phyloP scores from a whole-genome alignment of 1,140 invertebrate genomes.

The Tetragnatha versicolor region DNA sequence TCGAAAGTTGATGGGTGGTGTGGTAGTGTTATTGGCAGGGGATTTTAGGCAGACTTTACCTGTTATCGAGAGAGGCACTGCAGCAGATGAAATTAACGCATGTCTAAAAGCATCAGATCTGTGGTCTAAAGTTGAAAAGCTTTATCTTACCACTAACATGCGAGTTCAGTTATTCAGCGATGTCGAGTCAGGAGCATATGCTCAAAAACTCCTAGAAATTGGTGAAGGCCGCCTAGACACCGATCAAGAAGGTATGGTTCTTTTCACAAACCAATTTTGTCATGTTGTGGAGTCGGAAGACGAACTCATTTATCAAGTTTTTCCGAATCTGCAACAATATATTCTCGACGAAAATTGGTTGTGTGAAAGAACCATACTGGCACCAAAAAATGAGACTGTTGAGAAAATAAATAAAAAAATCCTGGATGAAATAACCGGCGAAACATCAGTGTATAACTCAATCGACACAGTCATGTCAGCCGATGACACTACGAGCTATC shows the following conservation, averaged over 20 bases:
- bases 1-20: too few relatives aligned
- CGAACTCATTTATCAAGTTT: constrained; percentile 59
- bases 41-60: constrained; percentile 68
- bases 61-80: constrained; percentile 64
- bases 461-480: neutral
- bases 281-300: constrained; percentile 56
- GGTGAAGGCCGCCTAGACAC: constrained; percentile 53
- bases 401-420: neutral
- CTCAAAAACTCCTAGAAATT: constrained; percentile 54
- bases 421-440: neutral
- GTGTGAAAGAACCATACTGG: neutral
- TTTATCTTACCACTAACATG: constrained; percentile 57
- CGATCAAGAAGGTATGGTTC: neutral
- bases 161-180: constrained; percentile 37
- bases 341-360: neutral
- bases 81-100: constrained; percentile 65
- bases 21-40: constrained; percentile 62
- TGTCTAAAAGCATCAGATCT: constrained; percentile 61
- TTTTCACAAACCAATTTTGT: constrained; percentile 2
- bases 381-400: neutral
- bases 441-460: neutral
- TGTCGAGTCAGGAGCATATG: constrained; percentile 26
- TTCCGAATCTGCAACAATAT: neutral
- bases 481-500: too few relatives aligned
- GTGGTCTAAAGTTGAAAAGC: constrained; percentile 58